Conservation (phyloP, 2,888 invertebrate genomes). For the Nysson spinosus region DNA sequence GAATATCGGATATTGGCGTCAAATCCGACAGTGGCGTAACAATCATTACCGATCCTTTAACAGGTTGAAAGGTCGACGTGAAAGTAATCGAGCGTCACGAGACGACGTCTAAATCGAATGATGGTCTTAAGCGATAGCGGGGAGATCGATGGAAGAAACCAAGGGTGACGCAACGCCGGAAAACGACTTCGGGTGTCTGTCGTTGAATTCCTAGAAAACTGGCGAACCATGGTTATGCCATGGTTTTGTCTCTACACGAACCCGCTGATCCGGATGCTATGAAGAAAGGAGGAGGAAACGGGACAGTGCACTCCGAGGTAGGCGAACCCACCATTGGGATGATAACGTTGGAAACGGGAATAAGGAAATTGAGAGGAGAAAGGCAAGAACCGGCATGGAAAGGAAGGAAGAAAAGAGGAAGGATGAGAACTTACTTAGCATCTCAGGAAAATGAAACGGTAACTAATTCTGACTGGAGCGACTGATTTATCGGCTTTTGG, state of each 20-base stretch:
- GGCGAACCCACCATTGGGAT: slow-evolving; percentile 27
- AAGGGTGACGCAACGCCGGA: slow-evolving; percentile 44
- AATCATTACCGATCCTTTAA: no score
- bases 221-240: slow-evolving; percentile 48
- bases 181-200: slow-evolving; percentile 40
- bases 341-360: slow-evolving; percentile 41
- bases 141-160: slow-evolving; percentile 31
- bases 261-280: slow-evolving; percentile 50
- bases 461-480: slow-evolving; percentile 71
- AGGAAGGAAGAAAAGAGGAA: slow-evolving; percentile 42
- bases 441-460: slow-evolving; percentile 71
- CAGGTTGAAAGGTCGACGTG: no score
- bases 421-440: slow-evolving; percentile 69
- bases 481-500: slow-evolving; percentile 72
- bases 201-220: slow-evolving; percentile 53
- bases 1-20: no score
- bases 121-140: background rate
- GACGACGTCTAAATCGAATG: background rate
- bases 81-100: no score
- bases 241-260: slow-evolving; percentile 52
- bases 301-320: slow-evolving; percentile 43
- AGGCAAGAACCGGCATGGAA: slow-evolving; percentile 44
- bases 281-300: slow-evolving; percentile 67
- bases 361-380: slow-evolving; percentile 50
- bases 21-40: no score